These are phyloP conservation scores for Labeo calbasu DNA, from an alignment of 2,797 vertebrate genomes.

Conservation along the genomic window DNA sequence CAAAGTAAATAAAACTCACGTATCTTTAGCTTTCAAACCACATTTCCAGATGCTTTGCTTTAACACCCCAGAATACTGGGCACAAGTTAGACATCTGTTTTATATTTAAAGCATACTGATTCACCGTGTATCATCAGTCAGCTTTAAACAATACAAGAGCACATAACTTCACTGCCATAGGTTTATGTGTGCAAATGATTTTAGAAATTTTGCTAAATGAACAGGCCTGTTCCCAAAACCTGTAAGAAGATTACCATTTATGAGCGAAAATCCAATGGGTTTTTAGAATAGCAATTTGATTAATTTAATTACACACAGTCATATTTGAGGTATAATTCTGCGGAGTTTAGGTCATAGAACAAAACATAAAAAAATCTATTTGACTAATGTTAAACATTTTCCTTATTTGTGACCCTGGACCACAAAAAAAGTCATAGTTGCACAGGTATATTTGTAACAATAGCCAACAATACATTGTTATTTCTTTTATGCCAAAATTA, in stretches of 20 bases:
- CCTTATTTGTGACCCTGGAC: too few relatives aligned
- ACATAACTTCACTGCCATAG: not conserved
- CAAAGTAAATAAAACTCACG: not conserved
- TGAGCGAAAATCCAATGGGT: not conserved
- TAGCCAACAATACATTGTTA: too few relatives aligned
- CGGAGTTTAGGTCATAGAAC: not conserved
- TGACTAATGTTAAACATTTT: not conserved
- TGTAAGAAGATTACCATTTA: not conserved
- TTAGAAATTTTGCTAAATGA: too few relatives aligned
- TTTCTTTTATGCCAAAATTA: too few relatives aligned
- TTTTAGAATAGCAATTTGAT: not conserved
- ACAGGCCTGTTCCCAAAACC: not conserved
- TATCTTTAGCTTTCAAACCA: slow-evolving; percentile 3
- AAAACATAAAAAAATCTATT: not conserved
- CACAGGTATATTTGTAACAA: too few relatives aligned
- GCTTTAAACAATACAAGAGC: not conserved
- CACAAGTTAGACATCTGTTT: slow-evolving; percentile 25
- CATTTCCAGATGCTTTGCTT: slow-evolving; percentile 1
- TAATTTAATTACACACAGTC: not conserved
- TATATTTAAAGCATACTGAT: not conserved
- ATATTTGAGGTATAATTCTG: not conserved
- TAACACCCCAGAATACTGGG: not conserved
- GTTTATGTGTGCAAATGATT: not conserved
- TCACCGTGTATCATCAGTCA: not conserved
- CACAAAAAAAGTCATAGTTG: too few relatives aligned